A percentile compares a stretch with the other conserved stretches of the same genome.
These are phyloP conservation scores for Acrossocheilus wenchowensis DNA, from an alignment of 2,797 vertebrate species.

Conservation along the genomic window DNA sequence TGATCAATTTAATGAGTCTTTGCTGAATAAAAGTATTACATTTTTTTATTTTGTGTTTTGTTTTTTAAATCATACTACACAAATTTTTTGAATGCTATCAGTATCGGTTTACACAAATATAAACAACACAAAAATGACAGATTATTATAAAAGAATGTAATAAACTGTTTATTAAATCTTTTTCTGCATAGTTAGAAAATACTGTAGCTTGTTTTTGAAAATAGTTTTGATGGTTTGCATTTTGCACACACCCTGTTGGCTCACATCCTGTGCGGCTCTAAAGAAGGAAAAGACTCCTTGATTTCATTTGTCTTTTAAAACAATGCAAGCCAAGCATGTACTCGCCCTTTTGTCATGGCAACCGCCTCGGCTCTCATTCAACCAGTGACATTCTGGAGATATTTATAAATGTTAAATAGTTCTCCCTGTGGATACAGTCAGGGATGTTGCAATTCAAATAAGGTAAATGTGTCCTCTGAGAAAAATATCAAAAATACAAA, in stretches of 20 bases:
- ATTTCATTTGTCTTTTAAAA: constrained; percentile 51
- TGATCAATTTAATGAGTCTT: not conserved
- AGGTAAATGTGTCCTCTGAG: constrained; percentile 25
- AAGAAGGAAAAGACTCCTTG: constrained; percentile 51
- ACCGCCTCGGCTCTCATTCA: constrained; percentile 1
- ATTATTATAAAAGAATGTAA: not conserved
- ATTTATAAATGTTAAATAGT: constrained; percentile 47
- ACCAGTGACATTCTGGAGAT: constrained; percentile 31
- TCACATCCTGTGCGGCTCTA: constrained; percentile 48
- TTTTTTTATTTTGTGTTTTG: not conserved
- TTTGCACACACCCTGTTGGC: constrained; percentile 21
- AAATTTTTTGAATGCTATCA: not conserved
- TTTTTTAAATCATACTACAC: not conserved
- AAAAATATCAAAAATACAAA: constrained; percentile 6
- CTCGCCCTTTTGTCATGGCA: constrained; percentile 37
- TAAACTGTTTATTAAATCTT: not conserved
- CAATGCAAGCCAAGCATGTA: constrained; percentile 32
- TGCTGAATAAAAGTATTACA: not conserved
- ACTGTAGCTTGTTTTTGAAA: constrained; percentile 5
- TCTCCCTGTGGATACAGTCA: constrained; percentile 13
- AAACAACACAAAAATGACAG: not conserved
- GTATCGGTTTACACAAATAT: not conserved
- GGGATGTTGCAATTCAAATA: constrained; percentile 3
- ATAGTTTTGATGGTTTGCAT: not conserved
- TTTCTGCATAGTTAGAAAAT: not conserved